Evolutionary conservation across 2,113 vertebrate species (phyloP).

Genomic region (Leptocoma aspasia): DNA sequence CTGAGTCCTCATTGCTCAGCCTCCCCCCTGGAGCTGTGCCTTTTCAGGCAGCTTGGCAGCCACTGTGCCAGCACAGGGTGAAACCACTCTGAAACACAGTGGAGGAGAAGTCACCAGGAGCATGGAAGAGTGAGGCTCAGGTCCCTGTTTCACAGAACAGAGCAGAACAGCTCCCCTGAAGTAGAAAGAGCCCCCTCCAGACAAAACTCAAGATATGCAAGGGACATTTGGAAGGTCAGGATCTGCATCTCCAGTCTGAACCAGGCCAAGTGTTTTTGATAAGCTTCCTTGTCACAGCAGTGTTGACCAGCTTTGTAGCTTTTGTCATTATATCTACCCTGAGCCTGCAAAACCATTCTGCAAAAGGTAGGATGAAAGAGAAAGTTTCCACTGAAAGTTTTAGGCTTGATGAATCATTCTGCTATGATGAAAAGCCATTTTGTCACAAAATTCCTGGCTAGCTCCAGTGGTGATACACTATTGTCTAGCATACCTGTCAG

Average conservation of each 20-base stretch:
- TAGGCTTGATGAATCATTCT: background rate
- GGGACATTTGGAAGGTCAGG: background rate
- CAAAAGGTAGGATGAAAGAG: background rate
- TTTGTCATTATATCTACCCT: background rate
- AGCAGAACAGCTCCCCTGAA: background rate
- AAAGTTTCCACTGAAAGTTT: background rate
- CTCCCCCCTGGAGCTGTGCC: background rate
- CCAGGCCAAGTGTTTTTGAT: background rate
- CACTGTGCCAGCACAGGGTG: background rate
- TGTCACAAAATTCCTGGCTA: constrained; percentile 11
- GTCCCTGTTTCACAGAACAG: background rate
- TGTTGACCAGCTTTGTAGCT: background rate
- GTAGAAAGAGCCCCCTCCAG: background rate
- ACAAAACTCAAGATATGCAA: background rate
- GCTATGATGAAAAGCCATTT: constrained; percentile 1
- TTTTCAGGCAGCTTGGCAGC: background rate
- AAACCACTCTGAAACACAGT: accelerated
- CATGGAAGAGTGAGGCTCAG: background rate
- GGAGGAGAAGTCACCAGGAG: background rate
- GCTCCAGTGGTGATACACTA: background rate
- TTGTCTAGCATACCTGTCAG: background rate
- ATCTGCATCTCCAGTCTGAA: background rate
- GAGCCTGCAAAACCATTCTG: background rate
- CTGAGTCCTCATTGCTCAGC: background rate
- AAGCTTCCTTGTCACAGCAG: background rate